A percentile compares a stretch with the other conserved stretches of the same genome.
phyloP scores from a whole-genome alignment of 2,797 vertebrate species.

The Heterohyrax brucei region DNA sequence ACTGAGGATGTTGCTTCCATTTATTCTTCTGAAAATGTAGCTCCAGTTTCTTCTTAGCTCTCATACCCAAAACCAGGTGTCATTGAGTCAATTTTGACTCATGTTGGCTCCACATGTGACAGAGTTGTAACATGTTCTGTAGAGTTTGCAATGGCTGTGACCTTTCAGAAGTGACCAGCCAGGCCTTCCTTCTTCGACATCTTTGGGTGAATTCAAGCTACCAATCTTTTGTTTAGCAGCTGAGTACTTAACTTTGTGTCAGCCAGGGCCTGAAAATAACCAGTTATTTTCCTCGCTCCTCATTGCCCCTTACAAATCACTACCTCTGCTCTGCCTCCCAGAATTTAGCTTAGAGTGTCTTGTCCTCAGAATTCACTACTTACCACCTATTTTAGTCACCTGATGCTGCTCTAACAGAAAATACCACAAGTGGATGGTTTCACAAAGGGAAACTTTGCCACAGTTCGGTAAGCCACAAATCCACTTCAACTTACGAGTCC shows the following conservation, averaged over 20 bases:
- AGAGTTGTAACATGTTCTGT: too few relatives aligned
- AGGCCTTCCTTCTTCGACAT: background rate
- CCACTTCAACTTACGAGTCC: too few relatives aligned
- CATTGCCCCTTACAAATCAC: background rate
- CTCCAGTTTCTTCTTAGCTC: background rate
- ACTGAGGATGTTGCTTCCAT: background rate
- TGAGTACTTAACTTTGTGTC: background rate
- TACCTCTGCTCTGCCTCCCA: background rate
- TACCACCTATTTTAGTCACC: too few relatives aligned
- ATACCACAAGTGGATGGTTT: too few relatives aligned
- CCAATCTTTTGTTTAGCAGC: background rate
- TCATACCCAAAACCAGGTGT: background rate
- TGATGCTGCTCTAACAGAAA: too few relatives aligned
- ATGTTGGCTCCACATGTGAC: too few relatives aligned
- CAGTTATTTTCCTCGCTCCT: constrained; percentile 14
- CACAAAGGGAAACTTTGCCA: too few relatives aligned
- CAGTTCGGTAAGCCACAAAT: too few relatives aligned
- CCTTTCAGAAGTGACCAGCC: background rate
- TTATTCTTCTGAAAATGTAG: constrained; percentile 52
- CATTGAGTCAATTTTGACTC: too few relatives aligned
- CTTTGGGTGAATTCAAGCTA: background rate
- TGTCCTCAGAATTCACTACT: background rate
- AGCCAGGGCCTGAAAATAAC: background rate
- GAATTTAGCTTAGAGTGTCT: background rate
- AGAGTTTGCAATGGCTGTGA: background rate